A percentile compares a stretch with the other conserved stretches of the same genome.
These are phyloP conservation scores for Clarias platycephalus DNA, from an alignment of 2,797 vertebrate genomes.

Conservation along the genomic window DNA sequence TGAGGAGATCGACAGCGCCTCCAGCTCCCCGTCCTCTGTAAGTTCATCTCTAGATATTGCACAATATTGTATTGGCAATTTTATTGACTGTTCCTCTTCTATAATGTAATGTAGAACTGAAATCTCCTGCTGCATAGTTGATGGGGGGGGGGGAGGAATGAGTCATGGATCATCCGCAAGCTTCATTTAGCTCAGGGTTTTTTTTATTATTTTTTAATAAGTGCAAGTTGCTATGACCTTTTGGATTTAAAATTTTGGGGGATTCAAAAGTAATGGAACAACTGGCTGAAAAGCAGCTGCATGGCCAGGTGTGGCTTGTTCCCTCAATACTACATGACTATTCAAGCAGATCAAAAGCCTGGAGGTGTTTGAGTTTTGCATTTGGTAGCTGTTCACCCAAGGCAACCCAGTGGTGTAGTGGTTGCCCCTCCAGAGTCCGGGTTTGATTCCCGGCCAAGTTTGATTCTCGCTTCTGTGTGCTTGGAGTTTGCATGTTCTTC, in stretches of 20 bases:
- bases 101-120: not conserved
- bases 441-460: too few relatives aligned
- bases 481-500: too few relatives aligned
- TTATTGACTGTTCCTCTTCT: not conserved
- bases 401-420: too few relatives aligned
- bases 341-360: too few relatives aligned
- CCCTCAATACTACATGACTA: too few relatives aligned
- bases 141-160: not conserved
- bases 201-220: not conserved
- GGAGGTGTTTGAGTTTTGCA: too few relatives aligned
- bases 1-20: slow-evolving; percentile 79
- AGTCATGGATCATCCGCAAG: not conserved
- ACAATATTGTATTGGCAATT: not conserved
- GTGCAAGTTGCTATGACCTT: not conserved
- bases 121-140: not conserved
- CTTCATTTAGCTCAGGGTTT: not conserved
- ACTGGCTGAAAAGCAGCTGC: too few relatives aligned
- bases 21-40: slow-evolving; percentile 81
- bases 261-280: too few relatives aligned
- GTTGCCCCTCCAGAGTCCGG: too few relatives aligned
- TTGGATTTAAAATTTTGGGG: not conserved
- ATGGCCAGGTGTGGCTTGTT: too few relatives aligned
- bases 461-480: too few relatives aligned
- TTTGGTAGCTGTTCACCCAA: too few relatives aligned
- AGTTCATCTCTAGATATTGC: slow-evolving; percentile 58